phyloP scores from a whole-genome alignment of 2,888 invertebrate species.

The Drosophila percnosoma region DNA sequence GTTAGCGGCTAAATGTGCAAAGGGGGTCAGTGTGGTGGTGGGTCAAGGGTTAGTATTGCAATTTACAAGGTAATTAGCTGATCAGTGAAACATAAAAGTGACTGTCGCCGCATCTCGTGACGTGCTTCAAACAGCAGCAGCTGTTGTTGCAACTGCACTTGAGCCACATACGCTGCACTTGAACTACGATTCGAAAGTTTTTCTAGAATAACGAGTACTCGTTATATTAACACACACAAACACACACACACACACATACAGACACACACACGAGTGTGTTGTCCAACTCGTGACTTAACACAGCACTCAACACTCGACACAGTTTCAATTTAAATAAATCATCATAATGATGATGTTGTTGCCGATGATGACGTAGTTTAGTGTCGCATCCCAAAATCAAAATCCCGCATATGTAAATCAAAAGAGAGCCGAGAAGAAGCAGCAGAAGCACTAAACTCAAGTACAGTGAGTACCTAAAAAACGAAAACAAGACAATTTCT shows the following conservation, averaged over 20 bases:
- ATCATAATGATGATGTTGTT: constrained; percentile 56
- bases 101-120: constrained; percentile 51
- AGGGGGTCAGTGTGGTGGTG: constrained; percentile 24
- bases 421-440: constrained; percentile 4
- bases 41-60: constrained; percentile 3
- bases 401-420: constrained; percentile 27
- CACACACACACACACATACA: not conserved
- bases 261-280: constrained; percentile 3
- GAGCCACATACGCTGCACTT: constrained; percentile 74
- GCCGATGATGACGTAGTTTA: constrained; percentile 29
- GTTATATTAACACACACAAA: constrained; percentile 13
- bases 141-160: constrained; percentile 59
- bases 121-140: constrained; percentile 22
- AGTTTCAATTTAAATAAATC: constrained; percentile 71
- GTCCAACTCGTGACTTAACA: constrained; percentile 44
- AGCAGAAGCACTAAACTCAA: constrained; percentile 51
- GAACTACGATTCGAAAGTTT: constrained; percentile 69
- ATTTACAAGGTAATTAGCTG: constrained; percentile 42
- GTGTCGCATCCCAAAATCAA: constrained; percentile 38
- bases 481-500: constrained; percentile 1
- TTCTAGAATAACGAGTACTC: constrained; percentile 36
- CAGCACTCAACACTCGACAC: constrained; percentile 49
- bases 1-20: constrained; percentile 32
- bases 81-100: constrained; percentile 32
- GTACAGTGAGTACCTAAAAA: constrained; percentile 17